These are phyloP conservation scores for Misgurnus mizolepis DNA, from an alignment of 2,113 vertebrate species.

Conservation along the genomic window DNA sequence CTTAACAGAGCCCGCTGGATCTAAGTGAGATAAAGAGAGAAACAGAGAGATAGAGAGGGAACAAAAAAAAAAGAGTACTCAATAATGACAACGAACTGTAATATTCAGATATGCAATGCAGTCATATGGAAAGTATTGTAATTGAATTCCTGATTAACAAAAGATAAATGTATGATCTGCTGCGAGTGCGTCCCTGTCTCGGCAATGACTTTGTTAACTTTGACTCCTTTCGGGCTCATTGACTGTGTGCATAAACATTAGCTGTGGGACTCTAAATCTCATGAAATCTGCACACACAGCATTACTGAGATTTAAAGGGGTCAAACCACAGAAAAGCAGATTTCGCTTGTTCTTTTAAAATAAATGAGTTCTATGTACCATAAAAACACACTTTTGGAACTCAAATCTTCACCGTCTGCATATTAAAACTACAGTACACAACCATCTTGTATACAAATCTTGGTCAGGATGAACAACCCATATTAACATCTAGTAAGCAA, in stretches of 20 bases:
- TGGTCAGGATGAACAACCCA: not conserved
- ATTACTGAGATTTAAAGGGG: not conserved
- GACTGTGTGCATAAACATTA: constrained; percentile 5
- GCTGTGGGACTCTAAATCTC: constrained; percentile 13
- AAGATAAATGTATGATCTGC: constrained; percentile 39
- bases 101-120: constrained; percentile 40
- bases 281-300: not conserved
- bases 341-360: not conserved
- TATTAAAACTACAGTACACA: not conserved
- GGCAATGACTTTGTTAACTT: constrained; percentile 11
- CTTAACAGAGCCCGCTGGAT: constrained; percentile 88
- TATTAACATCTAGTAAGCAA: not conserved
- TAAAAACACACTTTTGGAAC: not conserved
- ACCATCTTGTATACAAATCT: not conserved
- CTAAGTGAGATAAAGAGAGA: constrained; percentile 62
- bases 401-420: not conserved
- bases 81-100: constrained; percentile 23
- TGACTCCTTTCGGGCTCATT: constrained; percentile 5
- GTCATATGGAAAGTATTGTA: constrained; percentile 42
- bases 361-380: not conserved
- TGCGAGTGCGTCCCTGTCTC: not conserved
- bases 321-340: not conserved
- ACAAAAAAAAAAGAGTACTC: constrained; percentile 9
- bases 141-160: constrained; percentile 30
- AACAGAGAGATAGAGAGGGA: not conserved